Evolutionary conservation across 2,888 invertebrate genomes (phyloP), one percentile per base, ranked within the genome.

Genomic region (Hydriomena furcata): DNA sequence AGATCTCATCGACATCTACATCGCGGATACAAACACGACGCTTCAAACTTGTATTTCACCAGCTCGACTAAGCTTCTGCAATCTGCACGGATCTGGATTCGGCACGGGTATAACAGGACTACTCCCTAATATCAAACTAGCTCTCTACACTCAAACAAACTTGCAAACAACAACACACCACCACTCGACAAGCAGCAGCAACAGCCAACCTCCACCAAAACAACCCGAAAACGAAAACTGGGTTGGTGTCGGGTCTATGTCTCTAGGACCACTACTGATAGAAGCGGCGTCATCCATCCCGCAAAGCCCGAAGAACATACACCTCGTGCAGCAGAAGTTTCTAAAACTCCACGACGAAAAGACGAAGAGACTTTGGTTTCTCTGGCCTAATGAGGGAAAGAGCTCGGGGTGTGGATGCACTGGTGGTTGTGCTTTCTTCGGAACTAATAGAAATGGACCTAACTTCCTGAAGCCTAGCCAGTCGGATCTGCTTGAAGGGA

Each of bases 381-480:
- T 99, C 17, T 99, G 99, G 99, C 94, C 96, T 0, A 91, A 91
- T 10, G 94, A 95, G 62, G 92, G 93, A 1, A 93, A 94, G 61
- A 91, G 91, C 49, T 88, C 93, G 0, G 96, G 95, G 63, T 99
- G 99, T 77, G 99, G 99, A 0, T 99, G 99, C 78, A 95, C 96
- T 21, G 99, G 99, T 1, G 98, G 98, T 0, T 98, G 98, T 73
- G 92, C 92, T 7, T 99, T 99, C 88, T 99, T 99, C 75, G 99
- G 98, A 1, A 94, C 93, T 44, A 98, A 98, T 80, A 93, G 94
- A 70, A 98, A 98, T 77, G 99, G 98, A 0, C 88, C 93, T 7
- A 93, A 94, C 60, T 98, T 98, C 83, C 96, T 99, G 61, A 96
- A 96, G 71, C 97, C 97, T 0, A 95, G 93, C 56, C 91, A 94